Evolutionary conservation across 30 jellyfish, hydroid and myxozoan species (phyloP), one percentile per base, ranked within the genome.

Genomic region (Nemopilema nomurai): DNA sequence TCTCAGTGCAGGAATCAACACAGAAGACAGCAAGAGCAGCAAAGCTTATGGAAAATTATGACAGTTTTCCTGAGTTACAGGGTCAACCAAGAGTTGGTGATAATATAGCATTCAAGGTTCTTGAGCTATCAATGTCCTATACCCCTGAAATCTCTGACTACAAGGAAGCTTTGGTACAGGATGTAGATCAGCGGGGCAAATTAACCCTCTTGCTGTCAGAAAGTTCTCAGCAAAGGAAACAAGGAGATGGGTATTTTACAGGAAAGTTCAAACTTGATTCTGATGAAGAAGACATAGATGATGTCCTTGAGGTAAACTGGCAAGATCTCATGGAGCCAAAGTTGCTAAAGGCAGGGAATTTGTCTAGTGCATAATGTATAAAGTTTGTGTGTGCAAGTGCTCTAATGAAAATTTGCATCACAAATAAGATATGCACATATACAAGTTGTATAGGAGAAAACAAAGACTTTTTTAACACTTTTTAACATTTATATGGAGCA

Each of bases 41-140:
- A 41, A 41, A 41, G 57, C 9, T 13, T 41, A 70, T 16, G 28
- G 71, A 53, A 18, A 41, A 71, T 49, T 83, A 70, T 57, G 72
- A 52, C 6, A 20, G 20, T 1, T 62, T 18, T 49, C 57, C 79
- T 18, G 79, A 79, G 26, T 78, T 83, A 25, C 86, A 83, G 27
- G 86, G 91, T 3, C 74, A 85, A 16, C 91, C 91, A 70, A 83
- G 85, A 31, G 52, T 30, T 41, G 91, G 91, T 21, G 91, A 83
- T 62, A 53, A 83, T 30, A 62, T 83, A 49, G 91, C 76, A 0
- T 83, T 51, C 63, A 83, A 83, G 32, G 69, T 83, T 33, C 86
- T 83, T 57, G 91, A 83, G 65, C 51, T 83, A 69, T 83, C 91
- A 16, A 27, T 83, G 23, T 62, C 79, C 16, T 83, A 83, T 65